Percentiles rank a stretch among this genome's conserved stretches.
Evolutionary conservation across 2,888 invertebrate species (phyloP).

Genomic region (Hydraecia micacea): DNA sequence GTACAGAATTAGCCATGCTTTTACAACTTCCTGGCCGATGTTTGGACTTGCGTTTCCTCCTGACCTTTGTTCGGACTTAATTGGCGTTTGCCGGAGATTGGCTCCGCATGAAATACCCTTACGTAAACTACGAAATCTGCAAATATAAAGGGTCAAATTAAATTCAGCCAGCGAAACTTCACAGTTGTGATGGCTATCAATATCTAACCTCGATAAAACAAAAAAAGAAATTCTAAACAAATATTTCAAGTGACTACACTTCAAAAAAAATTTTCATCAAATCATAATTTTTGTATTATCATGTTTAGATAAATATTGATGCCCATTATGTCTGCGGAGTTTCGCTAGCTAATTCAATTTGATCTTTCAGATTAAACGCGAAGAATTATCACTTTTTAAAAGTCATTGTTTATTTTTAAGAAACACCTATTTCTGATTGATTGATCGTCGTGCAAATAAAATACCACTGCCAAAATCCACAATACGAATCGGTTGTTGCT

Average conservation of each 20-base stretch:
- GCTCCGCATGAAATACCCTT: slow-evolving; percentile 22
- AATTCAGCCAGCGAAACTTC: neutral
- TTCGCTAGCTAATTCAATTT: neutral
- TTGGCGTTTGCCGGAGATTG: slow-evolving; percentile 44
- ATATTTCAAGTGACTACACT: too few relatives aligned
- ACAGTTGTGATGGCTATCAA: neutral
- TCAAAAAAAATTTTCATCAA: too few relatives aligned
- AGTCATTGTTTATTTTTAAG: slow-evolving; percentile 34
- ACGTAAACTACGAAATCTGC: slow-evolving; percentile 1
- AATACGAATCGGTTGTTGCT: slow-evolving; percentile 25
- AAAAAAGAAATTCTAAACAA: too few relatives aligned
- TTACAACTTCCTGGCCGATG: slow-evolving; percentile 69
- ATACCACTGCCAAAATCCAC: slow-evolving; percentile 59
- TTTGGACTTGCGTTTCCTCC: slow-evolving; percentile 71
- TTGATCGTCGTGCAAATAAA: slow-evolving; percentile 42
- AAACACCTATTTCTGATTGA: slow-evolving; percentile 15
- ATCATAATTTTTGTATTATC: neutral
- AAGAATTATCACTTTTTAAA: slow-evolving; percentile 28
- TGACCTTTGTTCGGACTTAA: slow-evolving; percentile 58
- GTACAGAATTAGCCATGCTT: slow-evolving; percentile 67
- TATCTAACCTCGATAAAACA: neutral
- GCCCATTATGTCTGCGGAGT: neutral
- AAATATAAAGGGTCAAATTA: neutral
- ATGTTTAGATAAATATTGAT: neutral
- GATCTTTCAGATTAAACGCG: neutral